Conservation (phyloP, 2,797 vertebrate species). For the Enteromius afrohamiltoni region DNA sequence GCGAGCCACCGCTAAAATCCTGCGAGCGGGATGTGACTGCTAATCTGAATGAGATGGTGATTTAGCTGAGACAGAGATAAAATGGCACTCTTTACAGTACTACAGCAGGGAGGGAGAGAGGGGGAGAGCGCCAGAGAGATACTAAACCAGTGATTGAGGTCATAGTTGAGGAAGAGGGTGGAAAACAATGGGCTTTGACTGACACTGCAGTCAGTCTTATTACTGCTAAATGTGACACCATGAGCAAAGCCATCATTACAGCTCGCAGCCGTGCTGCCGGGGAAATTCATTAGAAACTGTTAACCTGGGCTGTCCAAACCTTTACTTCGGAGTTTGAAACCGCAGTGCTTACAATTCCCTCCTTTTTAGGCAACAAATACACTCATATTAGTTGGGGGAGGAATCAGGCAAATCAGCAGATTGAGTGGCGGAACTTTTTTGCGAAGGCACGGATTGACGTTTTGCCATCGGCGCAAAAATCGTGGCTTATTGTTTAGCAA, state of each 20-base stretch:
- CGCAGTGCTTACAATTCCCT: background rate
- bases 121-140: slow-evolving; percentile 30
- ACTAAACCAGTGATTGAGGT: slow-evolving; percentile 56
- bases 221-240: slow-evolving; percentile 47
- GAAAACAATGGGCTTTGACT: slow-evolving; percentile 50
- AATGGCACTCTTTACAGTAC: slow-evolving; percentile 52
- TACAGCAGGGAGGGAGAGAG: slow-evolving; percentile 36
- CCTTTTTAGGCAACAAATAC: background rate
- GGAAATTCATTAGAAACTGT: slow-evolving; percentile 13
- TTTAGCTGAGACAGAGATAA: slow-evolving; percentile 45
- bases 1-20: slow-evolving; percentile 28
- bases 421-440: slow-evolving; percentile 4
- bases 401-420: background rate
- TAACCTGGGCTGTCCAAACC: background rate
- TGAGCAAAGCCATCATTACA: slow-evolving; percentile 39
- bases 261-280: background rate
- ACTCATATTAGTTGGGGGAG: background rate
- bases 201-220: slow-evolving; percentile 39
- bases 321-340: slow-evolving; percentile 23
- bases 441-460: background rate
- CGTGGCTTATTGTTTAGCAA: background rate
- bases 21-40: slow-evolving; percentile 38
- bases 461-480: background rate
- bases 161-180: slow-evolving; percentile 54
- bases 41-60: slow-evolving; percentile 51